Evolutionary conservation across 1,140 invertebrate genomes (phyloP).

Genomic region (Oryzaephilus surinamensis): DNA sequence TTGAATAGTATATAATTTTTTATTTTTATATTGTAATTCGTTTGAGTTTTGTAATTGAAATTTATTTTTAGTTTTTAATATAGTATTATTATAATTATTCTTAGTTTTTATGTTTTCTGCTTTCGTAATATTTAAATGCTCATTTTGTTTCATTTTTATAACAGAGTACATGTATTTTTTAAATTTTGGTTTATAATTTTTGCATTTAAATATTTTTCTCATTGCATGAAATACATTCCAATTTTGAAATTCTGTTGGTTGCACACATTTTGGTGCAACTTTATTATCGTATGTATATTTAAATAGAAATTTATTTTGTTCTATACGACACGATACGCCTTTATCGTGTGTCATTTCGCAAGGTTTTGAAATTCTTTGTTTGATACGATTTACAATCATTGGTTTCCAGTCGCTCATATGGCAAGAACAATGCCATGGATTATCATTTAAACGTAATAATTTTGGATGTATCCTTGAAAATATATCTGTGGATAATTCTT

Average conservation of each 20-base stretch:
- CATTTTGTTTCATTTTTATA: no score
- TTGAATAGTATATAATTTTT: no score
- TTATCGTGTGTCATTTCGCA: conserved; percentile 36
- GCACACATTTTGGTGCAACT: conserved; percentile 49
- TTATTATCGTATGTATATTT: conserved; percentile 45
- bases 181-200: conserved; percentile 31
- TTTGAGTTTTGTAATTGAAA: no score
- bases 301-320: conserved; percentile 25
- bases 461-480: conserved; percentile 43
- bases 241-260: conserved; percentile 45
- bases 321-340: conserved; percentile 30
- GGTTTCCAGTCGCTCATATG: conserved; percentile 52
- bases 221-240: conserved; percentile 51
- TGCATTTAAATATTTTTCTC: conserved; percentile 30
- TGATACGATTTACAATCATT: conserved; percentile 39
- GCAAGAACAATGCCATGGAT: conserved; percentile 62
- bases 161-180: conserved; percentile 25
- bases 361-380: conserved; percentile 35
- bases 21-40: no score
- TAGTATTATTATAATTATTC: no score
- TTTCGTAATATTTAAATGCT: no score
- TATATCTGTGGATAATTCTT: conserved; percentile 43
- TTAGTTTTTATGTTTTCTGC: no score
- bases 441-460: conserved; percentile 48
- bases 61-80: no score